phyloP scores from a whole-genome alignment of 2,888 invertebrate genomes.

The Antheraea assamensis region DNA sequence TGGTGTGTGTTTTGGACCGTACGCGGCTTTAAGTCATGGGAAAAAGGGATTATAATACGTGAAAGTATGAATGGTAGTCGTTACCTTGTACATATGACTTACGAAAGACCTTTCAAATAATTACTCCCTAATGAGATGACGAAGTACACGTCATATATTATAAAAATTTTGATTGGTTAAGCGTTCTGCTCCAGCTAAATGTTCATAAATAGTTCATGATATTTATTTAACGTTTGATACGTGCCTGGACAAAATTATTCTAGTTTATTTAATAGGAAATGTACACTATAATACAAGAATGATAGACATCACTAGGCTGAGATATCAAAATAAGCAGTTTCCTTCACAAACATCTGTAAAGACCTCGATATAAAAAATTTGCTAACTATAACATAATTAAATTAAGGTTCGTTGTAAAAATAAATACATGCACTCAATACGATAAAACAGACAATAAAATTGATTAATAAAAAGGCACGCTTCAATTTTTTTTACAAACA shows the following conservation, averaged over 20 bases:
- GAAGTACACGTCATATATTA: not conserved
- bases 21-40: constrained; percentile 7
- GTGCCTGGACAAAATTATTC: too few species aligned
- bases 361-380: not conserved
- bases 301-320: not conserved
- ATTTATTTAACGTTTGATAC: not conserved
- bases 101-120: not conserved
- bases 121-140: not conserved
- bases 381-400: not conserved
- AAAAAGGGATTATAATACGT: constrained; percentile 13
- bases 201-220: too few species aligned
- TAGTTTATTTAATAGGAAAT: not conserved
- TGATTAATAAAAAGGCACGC: too few species aligned
- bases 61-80: not conserved
- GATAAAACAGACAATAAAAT: too few species aligned
- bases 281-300: not conserved
- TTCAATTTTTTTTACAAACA: too few species aligned
- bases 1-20: constrained; percentile 44
- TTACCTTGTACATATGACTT: not conserved
- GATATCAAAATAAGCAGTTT: not conserved
- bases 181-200: too few species aligned
- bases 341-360: not conserved
- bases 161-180: too few species aligned
- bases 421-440: not conserved
- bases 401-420: not conserved